Base-by-base conservation (phyloP, 2,113 vertebrate genomes). In the Varanus salvator region DNA sequence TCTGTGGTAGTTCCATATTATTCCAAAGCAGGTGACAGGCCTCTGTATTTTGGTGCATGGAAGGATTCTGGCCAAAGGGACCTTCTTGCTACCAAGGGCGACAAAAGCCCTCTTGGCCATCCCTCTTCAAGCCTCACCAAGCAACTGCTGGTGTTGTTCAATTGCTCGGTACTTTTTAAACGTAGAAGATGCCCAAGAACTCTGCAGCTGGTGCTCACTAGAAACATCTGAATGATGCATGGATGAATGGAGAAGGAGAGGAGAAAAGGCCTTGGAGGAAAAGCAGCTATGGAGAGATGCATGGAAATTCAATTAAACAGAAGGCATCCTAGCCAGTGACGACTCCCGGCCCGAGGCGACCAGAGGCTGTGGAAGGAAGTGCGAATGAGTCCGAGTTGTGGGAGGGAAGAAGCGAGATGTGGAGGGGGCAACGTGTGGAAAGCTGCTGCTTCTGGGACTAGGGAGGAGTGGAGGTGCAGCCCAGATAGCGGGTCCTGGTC, bases 151-250 rank as follows among this genome's bases (percentile, higher is more conserved):
- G 77, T 93, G 71, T 90, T 74, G 74, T 88, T 93, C 92, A 84
- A 84, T 80, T 91, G 93, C 90, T 90, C 90, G 90, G 86, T 94
- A 23, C 93, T 94, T 95, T 94, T 92, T 93, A 88, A 93, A 94
- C 94, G 95, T 52, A 95, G 95, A 94, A 94, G 93, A 85, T 93
- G 93, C 93, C 87, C 80, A 93, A 90, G 93, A 96, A 93, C 85
- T 92, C 88, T 93, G 93, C 93, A 96, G 94, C 95, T 95, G 95
- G 94, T 95, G 93, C 94, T 93, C 92, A 84, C 93, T 91, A 92
- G 94, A 93, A 95, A 91, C 0, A 23, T 85, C 93, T 85, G 91
- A 90, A 57, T 91, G 89, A 81, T 93, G 1, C 72, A 80, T 91
- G 93, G 92, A 91, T 93, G 91, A 94, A 83, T 91, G 91, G 91